phyloP scores from a whole-genome alignment of 2,888 invertebrate species.

The Nomada goodeniana region DNA sequence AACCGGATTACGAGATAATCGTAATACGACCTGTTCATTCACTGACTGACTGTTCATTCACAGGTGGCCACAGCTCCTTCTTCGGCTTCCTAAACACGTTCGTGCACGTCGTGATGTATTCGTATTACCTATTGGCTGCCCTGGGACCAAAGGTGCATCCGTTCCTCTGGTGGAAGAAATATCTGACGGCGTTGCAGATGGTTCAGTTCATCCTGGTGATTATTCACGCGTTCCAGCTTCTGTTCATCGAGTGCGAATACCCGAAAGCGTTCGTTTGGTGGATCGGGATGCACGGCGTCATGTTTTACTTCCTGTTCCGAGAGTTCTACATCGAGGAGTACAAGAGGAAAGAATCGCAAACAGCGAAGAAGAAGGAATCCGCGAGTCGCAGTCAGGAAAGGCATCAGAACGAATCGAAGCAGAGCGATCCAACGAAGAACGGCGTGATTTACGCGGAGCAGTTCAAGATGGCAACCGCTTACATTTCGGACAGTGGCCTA shows the following conservation, averaged over 20 bases:
- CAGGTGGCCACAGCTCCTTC: slow-evolving; percentile 96
- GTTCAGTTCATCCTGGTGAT: slow-evolving; percentile 95
- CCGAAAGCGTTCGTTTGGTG: slow-evolving; percentile 95
- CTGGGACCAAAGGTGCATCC: slow-evolving; percentile 94
- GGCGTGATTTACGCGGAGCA: slow-evolving; percentile 82
- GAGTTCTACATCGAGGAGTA: slow-evolving; percentile 95
- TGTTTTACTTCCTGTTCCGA: slow-evolving; percentile 97
- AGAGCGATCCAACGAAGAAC: slow-evolving; percentile 78
- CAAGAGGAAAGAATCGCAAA: slow-evolving; percentile 83
- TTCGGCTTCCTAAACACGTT: slow-evolving; percentile 97
- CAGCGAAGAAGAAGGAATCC: slow-evolving; percentile 2
- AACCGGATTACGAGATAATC: neutral
- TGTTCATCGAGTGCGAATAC: slow-evolving; percentile 95
- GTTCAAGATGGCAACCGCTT: slow-evolving; percentile 85
- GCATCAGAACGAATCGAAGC: slow-evolving; percentile 31
- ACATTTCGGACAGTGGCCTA: slow-evolving; percentile 84
- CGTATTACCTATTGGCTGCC: slow-evolving; percentile 95
- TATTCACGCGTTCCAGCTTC: slow-evolving; percentile 94
- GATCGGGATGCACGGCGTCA: slow-evolving; percentile 95
- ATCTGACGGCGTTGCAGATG: slow-evolving; percentile 96
- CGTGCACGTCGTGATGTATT: slow-evolving; percentile 98
- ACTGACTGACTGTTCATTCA: neutral
- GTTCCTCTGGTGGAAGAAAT: slow-evolving; percentile 98
- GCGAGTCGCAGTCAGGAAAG: slow-evolving; percentile 18
- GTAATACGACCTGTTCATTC: neutral